These are phyloP conservation scores for Mormyrus lacerda DNA, from an alignment of 2,113 vertebrate species.

Conservation along the genomic window DNA sequence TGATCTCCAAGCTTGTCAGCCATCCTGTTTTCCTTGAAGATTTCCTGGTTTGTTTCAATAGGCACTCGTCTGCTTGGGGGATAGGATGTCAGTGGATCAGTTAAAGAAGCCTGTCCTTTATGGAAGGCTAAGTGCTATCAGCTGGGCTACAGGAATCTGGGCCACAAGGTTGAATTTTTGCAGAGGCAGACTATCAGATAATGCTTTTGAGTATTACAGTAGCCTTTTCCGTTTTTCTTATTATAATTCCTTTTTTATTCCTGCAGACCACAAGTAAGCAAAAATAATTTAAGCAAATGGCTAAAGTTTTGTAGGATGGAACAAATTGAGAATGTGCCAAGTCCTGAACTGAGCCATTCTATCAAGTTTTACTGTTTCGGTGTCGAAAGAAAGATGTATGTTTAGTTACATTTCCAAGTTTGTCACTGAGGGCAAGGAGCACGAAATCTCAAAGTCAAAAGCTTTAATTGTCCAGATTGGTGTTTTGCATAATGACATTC, in stretches of 20 bases:
- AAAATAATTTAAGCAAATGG: conserved; percentile 18
- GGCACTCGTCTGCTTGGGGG: conserved; percentile 58
- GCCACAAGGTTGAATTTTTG: conserved; percentile 40
- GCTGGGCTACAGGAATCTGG: conserved; percentile 60
- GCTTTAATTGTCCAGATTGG: background rate
- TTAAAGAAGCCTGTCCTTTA: conserved; percentile 66
- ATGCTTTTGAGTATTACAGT: conserved; percentile 56
- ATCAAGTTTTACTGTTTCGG: background rate
- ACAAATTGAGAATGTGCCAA: background rate
- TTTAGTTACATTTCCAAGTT: conserved; percentile 35
- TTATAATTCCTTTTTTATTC: background rate
- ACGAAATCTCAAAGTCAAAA: background rate
- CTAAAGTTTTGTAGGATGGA: background rate
- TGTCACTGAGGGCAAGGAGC: background rate
- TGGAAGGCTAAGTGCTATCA: conserved; percentile 63
- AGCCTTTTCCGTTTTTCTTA: conserved; percentile 28
- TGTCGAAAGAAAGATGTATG: background rate
- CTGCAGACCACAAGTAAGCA: conserved; percentile 4
- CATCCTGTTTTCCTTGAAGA: conserved; percentile 68
- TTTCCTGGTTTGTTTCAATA: conserved; percentile 70
- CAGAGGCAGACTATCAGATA: conserved; percentile 50
- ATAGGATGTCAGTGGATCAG: conserved; percentile 67
- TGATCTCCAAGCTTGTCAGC: conserved; percentile 66
- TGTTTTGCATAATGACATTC: background rate
- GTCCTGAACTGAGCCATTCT: background rate